Conservation (phyloP, 2,113 vertebrate species). For the Ciconia maguari region DNA sequence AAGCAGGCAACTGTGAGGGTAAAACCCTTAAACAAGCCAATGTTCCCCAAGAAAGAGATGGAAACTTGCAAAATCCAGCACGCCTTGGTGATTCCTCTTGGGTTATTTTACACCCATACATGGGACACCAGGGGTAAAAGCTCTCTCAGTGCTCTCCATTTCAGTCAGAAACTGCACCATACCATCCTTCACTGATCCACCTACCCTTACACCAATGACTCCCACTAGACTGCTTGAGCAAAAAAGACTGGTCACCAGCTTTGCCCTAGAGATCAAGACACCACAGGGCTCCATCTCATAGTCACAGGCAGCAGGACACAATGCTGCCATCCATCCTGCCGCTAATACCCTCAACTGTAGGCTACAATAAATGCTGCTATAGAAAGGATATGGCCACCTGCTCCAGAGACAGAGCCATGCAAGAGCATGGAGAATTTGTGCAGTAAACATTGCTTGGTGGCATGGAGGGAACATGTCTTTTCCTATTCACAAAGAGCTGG, state of each 20-base stretch:
- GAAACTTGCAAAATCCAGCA: neutral
- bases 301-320: neutral
- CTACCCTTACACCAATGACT: neutral
- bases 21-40: neutral
- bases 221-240: neutral
- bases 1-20: neutral
- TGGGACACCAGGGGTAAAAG: neutral
- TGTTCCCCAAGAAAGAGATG: neutral
- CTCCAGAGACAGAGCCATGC: neutral
- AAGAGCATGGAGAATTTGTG: neutral
- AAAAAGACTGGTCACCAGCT: neutral
- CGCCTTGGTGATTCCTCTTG: neutral
- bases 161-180: neutral
- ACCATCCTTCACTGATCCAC: neutral
- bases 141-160: neutral
- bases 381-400: neutral
- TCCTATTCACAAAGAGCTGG: neutral
- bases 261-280: neutral
- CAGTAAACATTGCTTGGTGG: neutral
- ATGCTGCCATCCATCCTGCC: neutral
- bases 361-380: neutral
- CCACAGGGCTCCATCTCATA: neutral
- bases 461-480: neutral
- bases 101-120: neutral
- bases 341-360: neutral